phyloP scores from a whole-genome alignment of 2,888 invertebrate species.

The Osedax fenrisi region DNA sequence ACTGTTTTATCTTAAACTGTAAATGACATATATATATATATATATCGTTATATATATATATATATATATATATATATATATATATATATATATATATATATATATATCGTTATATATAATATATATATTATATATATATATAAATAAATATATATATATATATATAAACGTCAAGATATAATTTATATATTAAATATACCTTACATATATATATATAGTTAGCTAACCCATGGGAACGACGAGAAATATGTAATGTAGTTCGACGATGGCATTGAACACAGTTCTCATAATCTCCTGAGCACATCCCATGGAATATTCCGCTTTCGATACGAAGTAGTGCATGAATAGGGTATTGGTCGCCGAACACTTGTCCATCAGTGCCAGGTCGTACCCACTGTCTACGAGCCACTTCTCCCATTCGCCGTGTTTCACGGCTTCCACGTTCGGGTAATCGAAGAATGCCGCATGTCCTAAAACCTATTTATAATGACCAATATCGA shows the following conservation, averaged over 20 bases:
- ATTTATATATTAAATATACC: not conserved
- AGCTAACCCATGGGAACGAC: slow-evolving; percentile 41
- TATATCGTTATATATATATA: too few relatives aligned
- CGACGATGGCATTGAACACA: slow-evolving; percentile 49
- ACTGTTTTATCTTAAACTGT: too few relatives aligned
- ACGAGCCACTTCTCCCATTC: slow-evolving; percentile 46
- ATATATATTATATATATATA: not conserved
- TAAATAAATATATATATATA: too few relatives aligned
- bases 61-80: too few relatives aligned
- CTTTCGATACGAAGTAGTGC: slow-evolving; percentile 48
- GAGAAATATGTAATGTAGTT: slow-evolving; percentile 47
- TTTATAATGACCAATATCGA: slow-evolving; percentile 45
- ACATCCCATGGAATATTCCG: slow-evolving; percentile 46
- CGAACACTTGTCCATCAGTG: slow-evolving; percentile 35
- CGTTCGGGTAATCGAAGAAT: slow-evolving; percentile 50
- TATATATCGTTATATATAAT: not conserved
- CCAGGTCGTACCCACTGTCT: slow-evolving; percentile 37
- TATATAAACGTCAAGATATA: not conserved
- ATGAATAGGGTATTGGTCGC: slow-evolving; percentile 48
- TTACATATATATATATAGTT: not conserved
- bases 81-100: too few relatives aligned
- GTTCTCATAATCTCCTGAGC: slow-evolving; percentile 47
- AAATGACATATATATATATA: too few relatives aligned
- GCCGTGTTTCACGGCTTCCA: slow-evolving; percentile 41
- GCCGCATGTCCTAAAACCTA: slow-evolving; percentile 49